Evolutionary conservation across 1,140 invertebrate species (phyloP), one percentile per base, ranked within the genome.

Genomic region (Oreohelix idahoensis): DNA sequence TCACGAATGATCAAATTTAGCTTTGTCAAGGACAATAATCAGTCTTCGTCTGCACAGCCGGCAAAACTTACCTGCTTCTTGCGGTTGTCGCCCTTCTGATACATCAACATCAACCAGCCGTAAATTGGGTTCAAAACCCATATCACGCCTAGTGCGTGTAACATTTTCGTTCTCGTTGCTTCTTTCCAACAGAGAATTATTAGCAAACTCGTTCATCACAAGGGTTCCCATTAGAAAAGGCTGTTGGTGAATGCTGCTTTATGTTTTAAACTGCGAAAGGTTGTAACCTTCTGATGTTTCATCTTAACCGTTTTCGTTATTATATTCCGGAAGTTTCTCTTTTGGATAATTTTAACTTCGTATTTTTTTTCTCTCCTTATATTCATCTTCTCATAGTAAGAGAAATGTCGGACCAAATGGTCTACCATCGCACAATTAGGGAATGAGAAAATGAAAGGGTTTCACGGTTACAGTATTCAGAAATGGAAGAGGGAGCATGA

Each of bases 121-220:
- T 15, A 20, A 58, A 58, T 38, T 1, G 39, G 78, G 38, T 17
- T 75, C 78, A n/a, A 70, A 42, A 53, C 63, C 49, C 0, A 32
- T 36, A 42, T 84, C 70, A 35, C 58, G 78, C 29, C 49, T 51
- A 5, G n/a, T n/a, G 32, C 13, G 13, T 0, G 58, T 75, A 63
- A 17, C 15, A 63, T 79, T 42, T 75, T 45, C 36, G 53, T 63
- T 42, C 17, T 63, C 49, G 5, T 53, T 76, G n/a, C 63, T 58
- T 66, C 83, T 76, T 35, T 45, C 29, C 11, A 42, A 38, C 17
- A 70, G 74, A n/a, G 77, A 35, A 66, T 84, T 32, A 71, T 75
- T 49, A 13, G 77, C 74, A 63, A 79, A 84, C 23, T 84, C 83
- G 78, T 76, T 84, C 77, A 84, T 80, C 26, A 84, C 83, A 69